Evolutionary conservation across 2,797 vertebrate species (phyloP).

Genomic region (Sebastes hubbsi): DNA sequence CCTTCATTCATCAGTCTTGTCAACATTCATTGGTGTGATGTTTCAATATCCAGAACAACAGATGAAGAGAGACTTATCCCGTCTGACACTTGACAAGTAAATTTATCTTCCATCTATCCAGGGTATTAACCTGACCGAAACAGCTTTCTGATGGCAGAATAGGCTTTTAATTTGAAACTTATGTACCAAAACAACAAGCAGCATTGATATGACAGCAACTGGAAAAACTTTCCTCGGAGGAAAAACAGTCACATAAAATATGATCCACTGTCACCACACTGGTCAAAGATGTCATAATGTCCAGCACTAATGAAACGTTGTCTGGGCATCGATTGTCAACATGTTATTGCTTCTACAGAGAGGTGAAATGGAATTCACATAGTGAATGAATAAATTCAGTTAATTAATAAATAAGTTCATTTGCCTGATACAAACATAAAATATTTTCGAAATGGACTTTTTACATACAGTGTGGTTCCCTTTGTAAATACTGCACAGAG

Average conservation of each 20-base stretch:
- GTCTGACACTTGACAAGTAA: not conserved
- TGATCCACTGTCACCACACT: conserved; percentile 69
- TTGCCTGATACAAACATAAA: conserved; percentile 70
- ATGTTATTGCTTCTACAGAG: conserved; percentile 85
- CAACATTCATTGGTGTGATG: not conserved
- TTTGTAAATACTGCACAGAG: conserved; percentile 57
- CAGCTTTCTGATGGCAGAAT: conserved; percentile 64
- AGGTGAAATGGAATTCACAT: conserved; percentile 72
- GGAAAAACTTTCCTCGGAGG: conserved; percentile 44
- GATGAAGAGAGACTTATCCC: conserved; percentile 2
- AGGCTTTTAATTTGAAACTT: conserved; percentile 82
- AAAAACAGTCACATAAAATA: conserved; percentile 65
- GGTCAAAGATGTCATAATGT: conserved; percentile 61
- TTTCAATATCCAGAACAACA: conserved; percentile 2
- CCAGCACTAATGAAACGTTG: conserved; percentile 62
- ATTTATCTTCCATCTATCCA: not conserved
- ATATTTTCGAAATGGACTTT: conserved; percentile 53
- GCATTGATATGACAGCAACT: conserved; percentile 73
- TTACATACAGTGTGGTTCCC: conserved; percentile 54
- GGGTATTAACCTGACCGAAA: conserved; percentile 61
- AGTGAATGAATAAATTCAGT: conserved; percentile 69
- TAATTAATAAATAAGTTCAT: conserved; percentile 63
- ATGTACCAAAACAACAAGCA: conserved; percentile 80
- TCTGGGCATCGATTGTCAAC: conserved; percentile 82
- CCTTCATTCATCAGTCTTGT: not conserved